Evolutionary conservation across 2,888 invertebrate genomes (phyloP), one percentile per base, ranked within the genome.

Genomic region (Leucophora obtusa): DNA sequence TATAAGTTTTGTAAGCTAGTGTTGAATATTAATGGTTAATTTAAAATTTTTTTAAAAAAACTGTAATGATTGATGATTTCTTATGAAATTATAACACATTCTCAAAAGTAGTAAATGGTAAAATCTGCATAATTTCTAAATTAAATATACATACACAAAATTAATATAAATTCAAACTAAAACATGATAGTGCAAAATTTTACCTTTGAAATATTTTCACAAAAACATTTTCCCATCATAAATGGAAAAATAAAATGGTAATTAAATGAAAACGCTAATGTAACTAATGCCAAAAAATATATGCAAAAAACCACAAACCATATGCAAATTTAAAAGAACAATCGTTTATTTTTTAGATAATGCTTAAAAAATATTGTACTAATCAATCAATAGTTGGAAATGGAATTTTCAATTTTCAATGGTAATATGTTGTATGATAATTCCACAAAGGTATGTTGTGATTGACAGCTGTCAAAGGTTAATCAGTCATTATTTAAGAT

Each of bases 401-500:
- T 47, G 11, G 59, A 53, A 73, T 53, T 60, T 8, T 35, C 8
- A 53, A 73, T 53, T 60, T 8, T 35, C 8, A 56, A 33, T 53
- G 59, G 33, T 47, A 17, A 53, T 35, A 53, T 66, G 59, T 15
- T 51, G 14, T 11, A 5, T 59, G 66, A 38, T 17, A 8, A 18
- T 18, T 17, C 5, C 24, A 21, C 18, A 43, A 51, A n/a, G 43
- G 15, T 53, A 69, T 56, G 65, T 51, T 60, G 51, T 84, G 86
- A 85, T 85, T 87, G 87, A 86, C 87, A 87, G 86, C 85, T 87
- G 87, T 87, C 87, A 87, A 84, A 83, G 85, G 84, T 85, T 85
- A 87, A 87, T 87, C 86, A 87, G 85, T 87, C 86, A 86, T 72
- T 84, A 83, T 79, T 76, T 77, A 84, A 80, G 84, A 76, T 70